Conservation (phyloP, 2,888 invertebrate genomes). For the Monochamus alternatus region DNA sequence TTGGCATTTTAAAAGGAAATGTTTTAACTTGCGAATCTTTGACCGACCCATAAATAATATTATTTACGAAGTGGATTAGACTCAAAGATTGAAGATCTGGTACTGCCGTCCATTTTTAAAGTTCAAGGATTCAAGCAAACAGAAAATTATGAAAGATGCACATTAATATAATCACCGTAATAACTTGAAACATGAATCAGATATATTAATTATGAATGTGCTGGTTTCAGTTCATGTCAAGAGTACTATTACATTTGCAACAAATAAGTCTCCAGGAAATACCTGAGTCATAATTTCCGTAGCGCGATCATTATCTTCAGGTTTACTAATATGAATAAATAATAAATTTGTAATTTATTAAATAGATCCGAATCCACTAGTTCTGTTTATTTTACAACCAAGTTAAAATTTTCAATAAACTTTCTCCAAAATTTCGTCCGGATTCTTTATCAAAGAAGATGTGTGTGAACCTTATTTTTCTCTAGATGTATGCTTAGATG, state of each 20-base stretch:
- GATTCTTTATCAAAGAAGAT: neutral
- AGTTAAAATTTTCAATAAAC: neutral
- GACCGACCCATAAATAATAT: no score
- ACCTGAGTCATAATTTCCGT: neutral
- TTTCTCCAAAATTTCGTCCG: slow-evolving; percentile 3
- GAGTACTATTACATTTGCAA: neutral
- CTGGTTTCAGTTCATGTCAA: neutral
- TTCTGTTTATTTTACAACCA: neutral
- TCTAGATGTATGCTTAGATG: neutral
- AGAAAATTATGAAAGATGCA: neutral
- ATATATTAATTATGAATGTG: neutral
- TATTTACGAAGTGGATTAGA: no score
- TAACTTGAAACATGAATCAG: neutral
- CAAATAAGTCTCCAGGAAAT: slow-evolving; percentile 4
- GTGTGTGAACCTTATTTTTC: neutral
- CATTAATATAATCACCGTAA: neutral
- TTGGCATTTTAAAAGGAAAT: no score
- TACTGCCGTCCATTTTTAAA: no score
- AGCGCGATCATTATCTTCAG: neutral
- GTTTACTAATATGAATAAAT: slow-evolving; percentile 4
- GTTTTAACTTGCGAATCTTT: no score
- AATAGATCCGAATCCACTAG: neutral
- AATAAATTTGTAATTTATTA: neutral
- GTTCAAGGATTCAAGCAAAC: neutral
- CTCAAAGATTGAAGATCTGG: no score